Base-by-base conservation (phyloP, 2,113 vertebrate species). In the Oryzias woworae region DNA sequence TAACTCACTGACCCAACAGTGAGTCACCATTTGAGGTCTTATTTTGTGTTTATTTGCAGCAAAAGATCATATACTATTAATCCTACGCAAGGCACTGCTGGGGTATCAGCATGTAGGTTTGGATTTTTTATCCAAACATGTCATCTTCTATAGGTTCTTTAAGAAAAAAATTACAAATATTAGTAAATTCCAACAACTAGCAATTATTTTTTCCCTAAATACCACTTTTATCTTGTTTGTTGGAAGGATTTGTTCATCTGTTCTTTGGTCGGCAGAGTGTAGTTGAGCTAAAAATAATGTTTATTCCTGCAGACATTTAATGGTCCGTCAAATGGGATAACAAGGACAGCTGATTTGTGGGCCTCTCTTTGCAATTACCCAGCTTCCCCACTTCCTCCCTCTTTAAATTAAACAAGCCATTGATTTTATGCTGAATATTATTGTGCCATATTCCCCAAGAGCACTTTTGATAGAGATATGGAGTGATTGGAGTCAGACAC, bases 361-460 rank as follows among this genome's bases (percentile, higher is more conserved):
- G 78, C 63, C 82, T 79, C 64, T 80, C 83, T 86, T 82, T 86
- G 84, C 84, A 89, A 89, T 89, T 89, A 89, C 88, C 81, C 82
- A 73, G 77, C 75, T 73, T 82, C 80, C 77, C 82, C 80, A 82
- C 75, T 87, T 84, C 85, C 86, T 82, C 80, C 76, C 81, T 82
- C 78, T 89, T 86, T 86, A 86, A 88, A 90, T 90, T 86, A 90
- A 90, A 89, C 89, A 90, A 87, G 80, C 85, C 89, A 90, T 90
- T 89, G 87, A 89, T 89, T 90, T 90, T 90, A 90, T 89, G 85
- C 78, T 80, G 86, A 80, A 87, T 86, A 89, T 88, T 89, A 89
- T 88, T 88, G 85, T 89, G 82, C 86, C 87, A 86, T 90, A 88
- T 86, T 87, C 81, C 82, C 77, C 77, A 75, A 73, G 79, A 82